Evolutionary conservation across 1,140 invertebrate genomes (phyloP).

Genomic region (Hyposmocoma kahamanoa): DNA sequence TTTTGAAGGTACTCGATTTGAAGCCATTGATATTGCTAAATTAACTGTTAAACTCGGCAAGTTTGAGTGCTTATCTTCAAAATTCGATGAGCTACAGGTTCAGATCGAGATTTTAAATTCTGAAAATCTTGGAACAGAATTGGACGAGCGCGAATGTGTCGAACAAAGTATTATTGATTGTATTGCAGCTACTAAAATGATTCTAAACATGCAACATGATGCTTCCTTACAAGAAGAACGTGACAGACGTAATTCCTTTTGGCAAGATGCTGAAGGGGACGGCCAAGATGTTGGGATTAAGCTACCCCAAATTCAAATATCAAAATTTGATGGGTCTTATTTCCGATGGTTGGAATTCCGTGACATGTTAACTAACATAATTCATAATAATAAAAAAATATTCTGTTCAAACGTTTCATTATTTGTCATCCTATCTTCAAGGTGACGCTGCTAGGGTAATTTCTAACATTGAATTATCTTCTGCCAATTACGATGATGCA

Average conservation of each 20-base stretch:
- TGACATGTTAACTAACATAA: not conserved
- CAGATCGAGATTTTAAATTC: conserved; percentile 12
- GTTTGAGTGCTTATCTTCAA: conserved; percentile 6
- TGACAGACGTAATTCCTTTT: conserved; percentile 1
- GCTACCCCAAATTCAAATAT: not conserved
- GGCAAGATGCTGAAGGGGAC: not conserved
- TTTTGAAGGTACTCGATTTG: not conserved
- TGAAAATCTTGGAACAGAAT: conserved; percentile 5
- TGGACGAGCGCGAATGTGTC: conserved; percentile 9
- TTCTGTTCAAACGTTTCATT: not conserved
- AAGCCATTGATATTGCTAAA: conserved; percentile 7
- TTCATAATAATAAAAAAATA: not conserved
- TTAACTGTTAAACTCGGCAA: conserved; percentile 8
- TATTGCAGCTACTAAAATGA: conserved; percentile 6
- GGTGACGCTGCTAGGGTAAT: conserved; percentile 13
- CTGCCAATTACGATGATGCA: conserved; percentile 13
- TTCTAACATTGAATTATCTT: not conserved
- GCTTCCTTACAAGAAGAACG: conserved; percentile 7
- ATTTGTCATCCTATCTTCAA: not conserved
- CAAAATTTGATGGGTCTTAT: not conserved
- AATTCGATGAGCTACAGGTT: conserved; percentile 8
- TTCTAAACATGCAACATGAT: too few species aligned
- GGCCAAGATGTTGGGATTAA: not conserved
- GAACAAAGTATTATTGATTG: conserved; percentile 8
- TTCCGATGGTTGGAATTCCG: not conserved